Percentiles rank a stretch among this genome's conserved stretches.
These are phyloP conservation scores for Sinocyclocheilus maitianheensis DNA, from an alignment of 2,113 vertebrate species.

Conservation along the genomic window DNA sequence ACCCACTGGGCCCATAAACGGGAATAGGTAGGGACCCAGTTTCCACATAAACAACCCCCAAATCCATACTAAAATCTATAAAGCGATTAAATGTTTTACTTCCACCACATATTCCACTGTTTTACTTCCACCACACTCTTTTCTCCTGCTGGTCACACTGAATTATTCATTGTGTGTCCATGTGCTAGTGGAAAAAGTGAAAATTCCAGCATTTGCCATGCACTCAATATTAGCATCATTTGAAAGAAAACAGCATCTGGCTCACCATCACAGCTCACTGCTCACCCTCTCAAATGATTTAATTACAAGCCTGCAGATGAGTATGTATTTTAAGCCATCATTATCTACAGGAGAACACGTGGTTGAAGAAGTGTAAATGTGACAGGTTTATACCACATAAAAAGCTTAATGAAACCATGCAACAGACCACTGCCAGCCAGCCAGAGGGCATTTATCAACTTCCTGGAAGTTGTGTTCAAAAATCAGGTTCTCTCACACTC, in stretches of 20 bases:
- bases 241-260: conserved; percentile 72
- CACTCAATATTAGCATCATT: conserved; percentile 66
- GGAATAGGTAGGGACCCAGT: neutral
- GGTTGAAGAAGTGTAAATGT: conserved; percentile 58
- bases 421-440: conserved; percentile 21
- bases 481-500: conserved; percentile 14
- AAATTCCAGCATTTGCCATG: conserved; percentile 59
- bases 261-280: conserved; percentile 70
- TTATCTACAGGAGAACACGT: conserved; percentile 66
- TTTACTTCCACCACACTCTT: conserved; percentile 56
- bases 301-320: conserved; percentile 71
- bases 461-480: conserved; percentile 54
- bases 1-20: neutral
- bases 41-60: conserved; percentile 59
- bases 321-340: conserved; percentile 70
- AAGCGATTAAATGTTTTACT: conserved; percentile 64
- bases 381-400: conserved; percentile 33
- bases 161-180: conserved; percentile 54
- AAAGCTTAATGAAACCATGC: conserved; percentile 34
- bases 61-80: conserved; percentile 5
- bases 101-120: conserved; percentile 46
- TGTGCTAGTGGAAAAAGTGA: conserved; percentile 50
- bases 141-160: conserved; percentile 51
- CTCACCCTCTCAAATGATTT: conserved; percentile 71
- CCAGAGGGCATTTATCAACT: conserved; percentile 41